These are phyloP conservation scores for Sapayoa aenigma DNA, from an alignment of 2,113 vertebrate species.

Conservation along the genomic window DNA sequence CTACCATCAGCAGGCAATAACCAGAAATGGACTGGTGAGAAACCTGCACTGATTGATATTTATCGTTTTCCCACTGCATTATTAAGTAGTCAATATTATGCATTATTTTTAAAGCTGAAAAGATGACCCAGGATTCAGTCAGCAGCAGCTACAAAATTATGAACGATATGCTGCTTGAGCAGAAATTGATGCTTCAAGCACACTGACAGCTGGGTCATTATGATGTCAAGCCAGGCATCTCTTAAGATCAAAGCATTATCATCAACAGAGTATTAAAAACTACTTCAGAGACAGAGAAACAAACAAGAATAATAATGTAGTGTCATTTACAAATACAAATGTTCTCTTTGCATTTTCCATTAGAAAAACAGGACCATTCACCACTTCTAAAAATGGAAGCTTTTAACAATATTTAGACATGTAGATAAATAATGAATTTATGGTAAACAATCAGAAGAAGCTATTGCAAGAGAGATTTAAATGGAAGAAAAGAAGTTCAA, in stretches of 20 bases:
- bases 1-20: neutral
- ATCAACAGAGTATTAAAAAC: neutral
- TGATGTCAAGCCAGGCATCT: neutral
- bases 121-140: neutral
- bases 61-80: neutral
- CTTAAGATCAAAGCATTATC: neutral
- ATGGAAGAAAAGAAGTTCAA: neutral
- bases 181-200: neutral
- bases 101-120: neutral
- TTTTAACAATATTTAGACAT: neutral
- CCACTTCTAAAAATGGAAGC: neutral
- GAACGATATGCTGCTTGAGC: neutral
- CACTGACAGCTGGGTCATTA: neutral
- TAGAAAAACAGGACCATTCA: neutral
- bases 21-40: neutral
- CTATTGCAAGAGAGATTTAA: neutral
- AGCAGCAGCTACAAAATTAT: neutral
- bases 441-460: neutral
- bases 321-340: neutral
- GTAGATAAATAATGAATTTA: neutral
- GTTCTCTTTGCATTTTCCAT: neutral
- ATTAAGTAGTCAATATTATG: neutral
- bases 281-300: neutral
- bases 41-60: neutral
- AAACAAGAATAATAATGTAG: neutral